Evolutionary conservation across 2,888 invertebrate species (phyloP), one percentile per base, ranked within the genome.

Genomic region (Aricia artaxerxes): DNA sequence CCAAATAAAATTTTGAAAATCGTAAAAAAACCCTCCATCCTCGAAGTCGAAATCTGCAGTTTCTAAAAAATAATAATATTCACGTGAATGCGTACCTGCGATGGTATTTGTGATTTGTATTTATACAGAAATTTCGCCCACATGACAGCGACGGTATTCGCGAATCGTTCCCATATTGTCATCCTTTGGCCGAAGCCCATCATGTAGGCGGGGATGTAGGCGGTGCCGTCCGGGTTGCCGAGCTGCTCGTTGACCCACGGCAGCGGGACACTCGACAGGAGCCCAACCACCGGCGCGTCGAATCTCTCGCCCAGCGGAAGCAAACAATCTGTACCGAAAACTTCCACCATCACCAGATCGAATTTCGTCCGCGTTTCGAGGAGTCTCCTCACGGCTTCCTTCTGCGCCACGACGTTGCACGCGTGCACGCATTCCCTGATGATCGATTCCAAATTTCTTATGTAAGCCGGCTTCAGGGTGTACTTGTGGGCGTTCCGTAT

Each of bases 301-400:
- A 95, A 95, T 82, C 92, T 89, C 82, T 92, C 89, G 0, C 95
- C 95, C 31, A 96, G 91, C 0, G 95, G 95, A 40, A 96, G 88
- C 80, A 95, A 95, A 81, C 96, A 96, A 83, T 96, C 95, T 31
- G 94, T 93, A 7, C 95, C 95, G 81, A 96, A 96, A 4, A 95
- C 91, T 87, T 94, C 94, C 1, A 94, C 90, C 78, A 95, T 92
- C 5, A 95, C 87, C 82, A 94, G 82, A 80, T 94, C 95, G 81
- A 90, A 94, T 0, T 84, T 85, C 31, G 87, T 85, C 6, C 91
- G 86, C 1, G 93, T 91, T 82, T 92, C 91, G 1, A 94, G 85
- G 13, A 95, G 84, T 0, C 89, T 88, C 81, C 87, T 89, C 0
- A 94, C 89, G 38, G 90, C 88, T 4, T 92, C 91, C 78, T 91